phyloP scores from a whole-genome alignment of 2,888 invertebrate species.

The Notodonta dromedarius region DNA sequence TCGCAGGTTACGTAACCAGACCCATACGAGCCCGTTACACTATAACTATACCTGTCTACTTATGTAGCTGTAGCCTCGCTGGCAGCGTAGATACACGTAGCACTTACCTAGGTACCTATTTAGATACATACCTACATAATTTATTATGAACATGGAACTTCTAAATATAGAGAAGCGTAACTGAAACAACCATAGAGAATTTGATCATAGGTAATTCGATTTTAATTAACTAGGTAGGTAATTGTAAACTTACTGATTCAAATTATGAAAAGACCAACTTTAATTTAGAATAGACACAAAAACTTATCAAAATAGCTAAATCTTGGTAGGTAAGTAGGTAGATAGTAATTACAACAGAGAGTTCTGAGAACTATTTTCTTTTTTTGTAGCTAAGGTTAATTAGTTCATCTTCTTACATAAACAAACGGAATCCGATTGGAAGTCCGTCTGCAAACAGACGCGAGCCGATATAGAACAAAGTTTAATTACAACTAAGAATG shows the following conservation, averaged over 20 bases:
- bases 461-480: not conserved
- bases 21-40: constrained; percentile 43
- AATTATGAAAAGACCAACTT: not conserved
- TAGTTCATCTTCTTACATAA: constrained; percentile 8
- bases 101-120: not conserved
- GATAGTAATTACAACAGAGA: not conserved
- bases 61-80: constrained; percentile 23
- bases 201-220: too few species aligned
- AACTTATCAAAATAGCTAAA: not conserved
- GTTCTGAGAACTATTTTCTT: constrained; percentile 2
- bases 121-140: not conserved
- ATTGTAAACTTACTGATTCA: too few species aligned
- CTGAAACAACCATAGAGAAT: too few species aligned
- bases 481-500: constrained; percentile 5
- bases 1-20: constrained; percentile 70
- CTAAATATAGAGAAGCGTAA: too few species aligned
- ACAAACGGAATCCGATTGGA: constrained; percentile 7
- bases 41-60: not conserved
- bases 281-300: not conserved
- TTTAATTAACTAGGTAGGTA: too few species aligned
- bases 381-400: constrained; percentile 4
- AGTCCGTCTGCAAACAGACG: not conserved
- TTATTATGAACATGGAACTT: too few species aligned
- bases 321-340: too few species aligned
- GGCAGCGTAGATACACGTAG: not conserved